Conservation (phyloP, 1,140 invertebrate species). For the Drosophila auraria region DNA sequence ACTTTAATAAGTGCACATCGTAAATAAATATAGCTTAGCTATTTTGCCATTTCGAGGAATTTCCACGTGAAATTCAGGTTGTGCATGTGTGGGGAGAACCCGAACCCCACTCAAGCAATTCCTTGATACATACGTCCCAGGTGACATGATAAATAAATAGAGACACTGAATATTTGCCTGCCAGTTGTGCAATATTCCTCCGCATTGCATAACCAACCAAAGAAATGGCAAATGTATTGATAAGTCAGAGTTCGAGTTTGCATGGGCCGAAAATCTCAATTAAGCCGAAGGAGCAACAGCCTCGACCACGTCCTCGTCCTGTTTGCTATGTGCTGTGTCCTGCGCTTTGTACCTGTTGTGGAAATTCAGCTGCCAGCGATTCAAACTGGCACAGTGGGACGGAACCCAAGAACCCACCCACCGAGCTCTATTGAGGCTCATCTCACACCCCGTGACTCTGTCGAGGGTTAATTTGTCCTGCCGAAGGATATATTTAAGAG, state of each 20-base stretch:
- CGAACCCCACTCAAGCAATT: conserved; percentile 1
- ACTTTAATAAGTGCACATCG: conserved; percentile 11
- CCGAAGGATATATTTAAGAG: conserved; percentile 14
- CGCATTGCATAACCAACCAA: conserved; percentile 15
- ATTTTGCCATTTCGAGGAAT: not conserved
- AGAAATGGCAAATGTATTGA: conserved; percentile 12
- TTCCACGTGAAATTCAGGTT: not conserved
- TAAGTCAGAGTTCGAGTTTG: conserved; percentile 22
- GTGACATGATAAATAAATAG: conserved; percentile 27
- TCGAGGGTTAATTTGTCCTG: conserved; percentile 66
- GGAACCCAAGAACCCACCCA: conserved; percentile 67
- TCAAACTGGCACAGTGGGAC: conserved; percentile 67
- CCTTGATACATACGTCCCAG: conserved; percentile 11
- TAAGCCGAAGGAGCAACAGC: conserved; percentile 61
- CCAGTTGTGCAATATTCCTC: conserved; percentile 20
- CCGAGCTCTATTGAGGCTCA: conserved; percentile 34
- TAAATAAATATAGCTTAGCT: conserved; percentile 10
- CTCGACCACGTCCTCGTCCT: conserved; percentile 11
- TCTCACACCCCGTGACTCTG: conserved; percentile 38
- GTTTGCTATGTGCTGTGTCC: conserved; percentile 6
- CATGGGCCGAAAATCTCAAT: conserved; percentile 42
- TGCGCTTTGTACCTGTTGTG: conserved; percentile 64
- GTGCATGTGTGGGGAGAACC: not conserved
- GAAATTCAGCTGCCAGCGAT: conserved; percentile 42
- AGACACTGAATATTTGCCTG: not conserved